These are phyloP conservation scores for Saguinus imperator DNA, from an alignment of 2,113 vertebrate species.

Conservation along the genomic window DNA sequence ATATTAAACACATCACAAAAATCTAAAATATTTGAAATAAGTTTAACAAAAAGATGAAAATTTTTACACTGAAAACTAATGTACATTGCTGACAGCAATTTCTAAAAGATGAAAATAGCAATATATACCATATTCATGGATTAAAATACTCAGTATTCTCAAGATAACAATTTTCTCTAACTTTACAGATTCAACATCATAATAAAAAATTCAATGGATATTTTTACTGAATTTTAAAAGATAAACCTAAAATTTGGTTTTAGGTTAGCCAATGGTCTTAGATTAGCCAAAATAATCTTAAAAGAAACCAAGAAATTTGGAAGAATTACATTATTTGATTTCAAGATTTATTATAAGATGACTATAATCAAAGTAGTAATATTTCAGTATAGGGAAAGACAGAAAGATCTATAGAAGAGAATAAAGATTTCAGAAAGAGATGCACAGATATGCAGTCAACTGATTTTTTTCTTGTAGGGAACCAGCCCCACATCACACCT, in stretches of 20 bases:
- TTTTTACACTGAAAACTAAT: no score
- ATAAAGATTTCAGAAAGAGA: background rate
- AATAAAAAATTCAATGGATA: background rate
- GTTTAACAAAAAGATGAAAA: no score
- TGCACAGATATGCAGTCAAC: no score
- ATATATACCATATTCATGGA: background rate
- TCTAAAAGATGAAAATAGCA: no score
- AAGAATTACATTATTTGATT: background rate
- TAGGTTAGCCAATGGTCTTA: no score
- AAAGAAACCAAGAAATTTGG: background rate
- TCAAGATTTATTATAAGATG: background rate
- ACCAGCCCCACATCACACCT: no score
- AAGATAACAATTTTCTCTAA: background rate
- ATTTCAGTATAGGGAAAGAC: background rate
- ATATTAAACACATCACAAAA: background rate
- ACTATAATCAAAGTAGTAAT: background rate
- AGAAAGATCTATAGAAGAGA: background rate
- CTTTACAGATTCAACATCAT: background rate
- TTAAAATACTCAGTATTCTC: background rate
- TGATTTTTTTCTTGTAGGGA: no score
- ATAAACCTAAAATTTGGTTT: background rate
- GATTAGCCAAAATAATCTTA: background rate
- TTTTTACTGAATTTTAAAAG: background rate
- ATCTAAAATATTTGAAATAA: background rate
- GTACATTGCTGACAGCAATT: no score